These are phyloP conservation scores for Cydia pomonella DNA, from an alignment of 1,140 invertebrate genomes.

Conservation along the genomic window DNA sequence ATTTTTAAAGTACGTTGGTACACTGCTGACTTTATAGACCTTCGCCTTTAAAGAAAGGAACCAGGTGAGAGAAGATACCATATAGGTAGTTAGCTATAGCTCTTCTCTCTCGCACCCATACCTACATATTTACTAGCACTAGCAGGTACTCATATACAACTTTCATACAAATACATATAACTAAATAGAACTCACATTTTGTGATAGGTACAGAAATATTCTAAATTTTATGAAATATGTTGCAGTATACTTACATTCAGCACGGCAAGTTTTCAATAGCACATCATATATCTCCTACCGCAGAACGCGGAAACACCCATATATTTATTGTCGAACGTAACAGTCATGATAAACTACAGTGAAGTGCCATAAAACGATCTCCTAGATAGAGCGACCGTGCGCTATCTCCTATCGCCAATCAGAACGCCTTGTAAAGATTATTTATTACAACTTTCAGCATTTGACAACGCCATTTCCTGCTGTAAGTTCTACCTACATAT, in stretches of 20 bases:
- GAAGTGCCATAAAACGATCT: constrained; percentile 34
- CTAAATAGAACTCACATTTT: too few relatives aligned
- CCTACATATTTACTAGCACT: too few relatives aligned
- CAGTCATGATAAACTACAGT: constrained; percentile 38
- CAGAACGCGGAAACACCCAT: constrained; percentile 20
- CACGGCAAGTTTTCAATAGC: neutral
- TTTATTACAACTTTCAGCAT: constrained; percentile 51
- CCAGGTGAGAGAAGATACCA: too few relatives aligned
- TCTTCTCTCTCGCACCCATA: too few relatives aligned
- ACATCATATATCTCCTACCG: neutral
- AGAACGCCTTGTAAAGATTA: constrained; percentile 58
- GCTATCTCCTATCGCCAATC: constrained; percentile 64
- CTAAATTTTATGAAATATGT: neutral
- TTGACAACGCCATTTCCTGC: constrained; percentile 18
- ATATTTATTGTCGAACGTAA: constrained; percentile 17
- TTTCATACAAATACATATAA: too few relatives aligned
- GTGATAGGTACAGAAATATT: too few relatives aligned
- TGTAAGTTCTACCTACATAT: neutral
- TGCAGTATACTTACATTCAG: neutral
- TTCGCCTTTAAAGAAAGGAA: neutral
- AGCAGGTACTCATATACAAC: too few relatives aligned
- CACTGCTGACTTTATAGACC: neutral
- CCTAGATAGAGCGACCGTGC: constrained; percentile 51
- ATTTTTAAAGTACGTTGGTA: neutral
- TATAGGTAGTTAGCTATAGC: too few relatives aligned